Evolutionary conservation across 2,797 vertebrate genomes (phyloP).

Genomic region (Pristis pectinata): DNA sequence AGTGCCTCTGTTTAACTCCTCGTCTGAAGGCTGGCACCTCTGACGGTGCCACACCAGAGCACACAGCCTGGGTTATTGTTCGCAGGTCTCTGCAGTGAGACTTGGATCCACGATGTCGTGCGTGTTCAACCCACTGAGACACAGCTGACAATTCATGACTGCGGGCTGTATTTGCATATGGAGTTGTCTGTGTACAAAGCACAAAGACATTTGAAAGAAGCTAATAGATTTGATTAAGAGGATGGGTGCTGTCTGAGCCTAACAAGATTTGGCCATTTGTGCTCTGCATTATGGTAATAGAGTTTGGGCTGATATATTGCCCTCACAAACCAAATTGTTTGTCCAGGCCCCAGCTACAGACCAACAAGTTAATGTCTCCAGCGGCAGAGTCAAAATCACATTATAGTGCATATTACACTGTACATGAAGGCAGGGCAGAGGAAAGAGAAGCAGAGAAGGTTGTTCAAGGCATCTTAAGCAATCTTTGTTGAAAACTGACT

Average conservation of each 20-base stretch:
- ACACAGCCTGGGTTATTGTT: too few relatives aligned
- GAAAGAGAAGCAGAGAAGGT: background rate
- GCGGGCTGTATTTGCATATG: background rate
- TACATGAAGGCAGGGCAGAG: background rate
- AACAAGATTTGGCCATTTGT: constrained; percentile 3
- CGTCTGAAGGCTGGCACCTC: background rate
- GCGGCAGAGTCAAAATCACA: background rate
- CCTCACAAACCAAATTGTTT: background rate
- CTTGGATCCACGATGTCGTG: background rate
- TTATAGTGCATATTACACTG: background rate
- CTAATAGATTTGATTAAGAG: constrained; percentile 16
- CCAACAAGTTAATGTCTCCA: background rate
- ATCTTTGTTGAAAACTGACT: background rate
- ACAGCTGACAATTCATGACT: background rate
- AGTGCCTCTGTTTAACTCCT: background rate
- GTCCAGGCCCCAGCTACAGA: background rate
- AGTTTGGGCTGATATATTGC: background rate
- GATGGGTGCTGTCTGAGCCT: background rate
- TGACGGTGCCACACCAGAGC: background rate
- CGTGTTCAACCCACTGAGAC: background rate
- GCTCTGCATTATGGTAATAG: too few relatives aligned
- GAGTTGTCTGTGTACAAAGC: too few relatives aligned
- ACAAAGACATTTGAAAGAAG: background rate
- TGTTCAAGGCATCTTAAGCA: background rate
- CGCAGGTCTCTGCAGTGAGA: background rate